Base-by-base conservation (phyloP, 1,140 invertebrate species). In the Calliphora vicina region DNA sequence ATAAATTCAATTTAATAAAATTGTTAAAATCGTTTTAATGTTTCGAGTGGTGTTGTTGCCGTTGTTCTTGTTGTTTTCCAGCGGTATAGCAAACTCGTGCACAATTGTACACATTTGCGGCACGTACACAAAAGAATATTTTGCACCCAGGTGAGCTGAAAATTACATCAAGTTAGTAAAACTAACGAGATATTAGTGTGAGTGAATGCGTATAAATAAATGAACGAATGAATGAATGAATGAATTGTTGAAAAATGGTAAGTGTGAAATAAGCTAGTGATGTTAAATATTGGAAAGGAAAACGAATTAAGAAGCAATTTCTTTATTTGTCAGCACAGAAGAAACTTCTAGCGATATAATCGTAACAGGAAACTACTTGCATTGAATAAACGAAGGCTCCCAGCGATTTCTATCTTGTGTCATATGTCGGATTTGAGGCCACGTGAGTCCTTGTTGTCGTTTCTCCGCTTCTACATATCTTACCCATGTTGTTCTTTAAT, bases 1-100 rank as follows among this genome's bases (percentile, higher is more conserved):
- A 89, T 89, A 89, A 89, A 89, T 89, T 89, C 87, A 89, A 89
- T 89, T 89, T 89, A 89, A 89, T 89, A 89, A 89, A 89, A 89
- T 89, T 89, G 88, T 89, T 89, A 89, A 89, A 89, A 89, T 89
- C 87, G 88, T 86, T 88, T 20, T 84, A 85, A 86, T 83, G 67
- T 57, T 80, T 20, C 45, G 29, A 35, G 8, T 35, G 29, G 2
- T 35, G 29, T 35, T 35, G 29, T 35, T 35, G 29, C 8, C 8
- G 29, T 35, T 8, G 29, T 73, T 42, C 15, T 76, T 12, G n/a
- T n/a, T n/a, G n/a, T 25, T 10, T 3, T 57, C 71, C 72, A 35
- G n/a, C n/a, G 2, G 13, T 17, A 43, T 23, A 50, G 29, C 45
- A 50, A 13, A 50, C 45, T 29, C 29, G 26, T 57, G 23, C 23